Evolutionary conservation across 2,797 vertebrate genomes (phyloP), one percentile per base, ranked within the genome.

Genomic region (Spinus pinus): DNA sequence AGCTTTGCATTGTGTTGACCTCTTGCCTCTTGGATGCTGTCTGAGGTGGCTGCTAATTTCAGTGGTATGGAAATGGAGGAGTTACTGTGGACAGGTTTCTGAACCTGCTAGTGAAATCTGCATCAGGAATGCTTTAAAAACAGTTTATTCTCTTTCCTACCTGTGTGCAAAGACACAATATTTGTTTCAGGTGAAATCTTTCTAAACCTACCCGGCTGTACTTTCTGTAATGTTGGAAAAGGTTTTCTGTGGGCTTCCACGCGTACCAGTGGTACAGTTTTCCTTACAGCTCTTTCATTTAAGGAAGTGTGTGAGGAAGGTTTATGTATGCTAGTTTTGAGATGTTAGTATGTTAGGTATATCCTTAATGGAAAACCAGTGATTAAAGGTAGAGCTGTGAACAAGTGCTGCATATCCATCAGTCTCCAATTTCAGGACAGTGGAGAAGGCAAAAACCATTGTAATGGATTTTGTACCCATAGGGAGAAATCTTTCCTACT

Each of bases 141-240:
- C 14, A 30, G 6, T 51, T 58, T 51, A 14, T 69, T 44, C 13
- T 9, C 20, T 44, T 20, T 72, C 25, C 15, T 74, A 21, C 7
- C 6, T 3, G 1, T 9, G 0, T 42, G 4, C 18, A 16, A 18
- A 42, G 22, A 14, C 10, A 13, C 0, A 0, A 6, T 33, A 10
- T 12, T 15, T 54, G 4, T 72, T 88, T 81, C n/a, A 79, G 30
- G 30, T 61, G 30, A 12, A 60, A 21, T 23, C 16, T 11, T 75
- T 88, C 30, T 65, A 20, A 39, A 33, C 28, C 12, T 81, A 92
- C 39, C 19, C 31, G 62, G 19, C 30, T 86, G 28, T 62, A 9
- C 20, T 14, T 88, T 39, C 37, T 77, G 44, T 24, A 23, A 24
- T n/a, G 30, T 9, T 86, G 82, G 42, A 51, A 61, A 12, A 53